These are phyloP conservation scores for Petroica traversi DNA, from an alignment of 2,113 vertebrate species.

Conservation along the genomic window DNA sequence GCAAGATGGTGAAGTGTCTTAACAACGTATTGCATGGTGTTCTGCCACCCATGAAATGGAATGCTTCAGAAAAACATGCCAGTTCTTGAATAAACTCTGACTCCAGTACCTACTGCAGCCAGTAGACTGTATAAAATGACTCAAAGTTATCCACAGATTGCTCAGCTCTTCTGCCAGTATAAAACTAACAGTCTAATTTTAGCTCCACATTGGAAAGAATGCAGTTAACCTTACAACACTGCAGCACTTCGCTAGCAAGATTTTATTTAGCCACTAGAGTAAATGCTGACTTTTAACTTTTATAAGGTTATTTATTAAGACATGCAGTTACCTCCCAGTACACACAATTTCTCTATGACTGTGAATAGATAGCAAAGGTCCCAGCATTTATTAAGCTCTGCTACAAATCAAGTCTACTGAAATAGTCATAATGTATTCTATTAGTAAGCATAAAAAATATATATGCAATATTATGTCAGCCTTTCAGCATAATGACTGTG, in stretches of 20 bases:
- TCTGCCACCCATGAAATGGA: constrained; percentile 37
- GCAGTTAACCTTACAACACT: neutral
- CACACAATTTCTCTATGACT: neutral
- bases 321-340: neutral
- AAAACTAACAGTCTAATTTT: neutral
- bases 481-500: neutral
- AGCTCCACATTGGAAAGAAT: neutral
- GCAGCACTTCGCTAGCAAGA: neutral
- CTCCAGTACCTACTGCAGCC: neutral
- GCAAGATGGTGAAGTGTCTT: constrained; percentile 36
- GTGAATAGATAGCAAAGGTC: neutral
- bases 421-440: neutral
- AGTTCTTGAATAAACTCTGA: constrained; percentile 17
- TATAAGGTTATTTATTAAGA: constrained; percentile 13
- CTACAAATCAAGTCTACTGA: neutral
- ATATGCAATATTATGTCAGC: neutral
- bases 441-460: neutral
- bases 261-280: neutral
- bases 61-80: constrained; percentile 29
- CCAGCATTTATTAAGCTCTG: neutral
- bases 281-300: constrained; percentile 29
- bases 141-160: neutral
- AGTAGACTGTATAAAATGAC: neutral
- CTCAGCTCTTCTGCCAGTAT: neutral
- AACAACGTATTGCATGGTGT: neutral